A percentile compares a stretch with the other conserved stretches of the same genome.
Conservation (phyloP, 2,888 invertebrate species). For the Acanthacorydalis orientalis region DNA sequence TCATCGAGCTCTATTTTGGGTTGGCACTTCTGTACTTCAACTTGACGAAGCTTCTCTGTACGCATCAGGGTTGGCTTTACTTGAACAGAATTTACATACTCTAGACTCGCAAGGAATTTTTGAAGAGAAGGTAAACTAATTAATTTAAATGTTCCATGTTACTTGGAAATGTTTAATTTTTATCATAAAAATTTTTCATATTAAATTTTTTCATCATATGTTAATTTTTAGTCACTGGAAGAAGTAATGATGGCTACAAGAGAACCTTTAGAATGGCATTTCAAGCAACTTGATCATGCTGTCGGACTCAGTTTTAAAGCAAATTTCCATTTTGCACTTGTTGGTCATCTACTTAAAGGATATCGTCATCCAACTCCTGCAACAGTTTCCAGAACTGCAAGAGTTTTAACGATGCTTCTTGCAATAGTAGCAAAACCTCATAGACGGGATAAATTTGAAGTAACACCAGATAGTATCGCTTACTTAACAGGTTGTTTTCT, state of each 20-base stretch:
- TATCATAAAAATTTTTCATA: slow-evolving; percentile 4
- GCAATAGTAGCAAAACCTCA: slow-evolving; percentile 74
- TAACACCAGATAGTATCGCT: slow-evolving; percentile 81
- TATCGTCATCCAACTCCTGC: slow-evolving; percentile 86
- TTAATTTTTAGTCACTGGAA: slow-evolving; percentile 45
- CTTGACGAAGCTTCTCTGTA: slow-evolving; percentile 86
- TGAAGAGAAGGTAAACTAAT: slow-evolving; percentile 54
- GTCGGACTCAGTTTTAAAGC: slow-evolving; percentile 91
- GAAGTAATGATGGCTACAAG: slow-evolving; percentile 87
- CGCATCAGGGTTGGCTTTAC: slow-evolving; percentile 81
- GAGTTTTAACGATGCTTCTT: slow-evolving; percentile 77
- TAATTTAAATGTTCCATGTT: background rate
- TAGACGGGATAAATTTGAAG: slow-evolving; percentile 83
- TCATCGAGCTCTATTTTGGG: slow-evolving; percentile 92
- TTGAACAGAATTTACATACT: slow-evolving; percentile 94
- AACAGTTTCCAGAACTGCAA: slow-evolving; percentile 78
- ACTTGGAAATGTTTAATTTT: background rate
- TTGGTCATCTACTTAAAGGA: slow-evolving; percentile 89
- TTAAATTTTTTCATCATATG: too few species aligned
- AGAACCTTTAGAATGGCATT: slow-evolving; percentile 94
- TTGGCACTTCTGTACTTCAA: slow-evolving; percentile 86
- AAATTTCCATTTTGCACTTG: slow-evolving; percentile 94
- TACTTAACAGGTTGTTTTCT: slow-evolving; percentile 58
- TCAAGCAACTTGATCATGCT: slow-evolving; percentile 91
- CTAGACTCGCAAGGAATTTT: slow-evolving; percentile 88